Percentiles rank a stretch among this genome's conserved stretches.
Conservation (phyloP, 2,888 invertebrate species). For the Drosophila peninsularis region DNA sequence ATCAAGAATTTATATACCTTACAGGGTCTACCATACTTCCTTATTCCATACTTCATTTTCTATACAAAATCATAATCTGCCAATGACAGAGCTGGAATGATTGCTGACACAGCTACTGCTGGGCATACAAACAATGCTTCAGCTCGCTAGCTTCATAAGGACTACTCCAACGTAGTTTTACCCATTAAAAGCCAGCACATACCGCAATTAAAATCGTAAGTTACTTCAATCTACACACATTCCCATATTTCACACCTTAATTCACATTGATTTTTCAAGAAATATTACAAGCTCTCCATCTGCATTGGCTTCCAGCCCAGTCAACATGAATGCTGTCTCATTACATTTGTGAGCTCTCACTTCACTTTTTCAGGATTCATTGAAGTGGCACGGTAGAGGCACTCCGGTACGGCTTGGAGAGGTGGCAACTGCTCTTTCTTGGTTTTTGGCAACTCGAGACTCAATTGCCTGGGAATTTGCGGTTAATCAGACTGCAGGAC, state of each 20-base stretch:
- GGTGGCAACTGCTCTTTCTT: conserved; percentile 45
- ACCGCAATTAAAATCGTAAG: not conserved
- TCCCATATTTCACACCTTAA: not conserved
- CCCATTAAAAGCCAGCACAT: not conserved
- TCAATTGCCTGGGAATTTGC: conserved; percentile 69
- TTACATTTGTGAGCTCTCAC: conserved; percentile 27
- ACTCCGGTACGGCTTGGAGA: conserved; percentile 1
- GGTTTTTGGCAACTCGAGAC: conserved; percentile 28
- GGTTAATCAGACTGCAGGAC: conserved; percentile 55
- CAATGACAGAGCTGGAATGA: too few relatives aligned
- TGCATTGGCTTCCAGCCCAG: conserved; percentile 1
- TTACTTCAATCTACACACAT: not conserved
- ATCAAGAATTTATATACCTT: not conserved
- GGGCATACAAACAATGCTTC: not conserved
- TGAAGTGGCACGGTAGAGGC: conserved; percentile 26
- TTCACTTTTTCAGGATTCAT: conserved; percentile 1
- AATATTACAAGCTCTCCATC: not conserved
- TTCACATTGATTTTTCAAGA: not conserved
- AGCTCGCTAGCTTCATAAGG: not conserved
- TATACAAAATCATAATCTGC: too few relatives aligned
- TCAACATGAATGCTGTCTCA: conserved; percentile 19
- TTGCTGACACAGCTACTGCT: not conserved
- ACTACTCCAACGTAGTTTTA: too few relatives aligned
- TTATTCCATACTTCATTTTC: not conserved
- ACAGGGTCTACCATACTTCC: too few relatives aligned